Evolutionary conservation across 2,797 vertebrate genomes (phyloP).

Genomic region (Hydrophis major): DNA sequence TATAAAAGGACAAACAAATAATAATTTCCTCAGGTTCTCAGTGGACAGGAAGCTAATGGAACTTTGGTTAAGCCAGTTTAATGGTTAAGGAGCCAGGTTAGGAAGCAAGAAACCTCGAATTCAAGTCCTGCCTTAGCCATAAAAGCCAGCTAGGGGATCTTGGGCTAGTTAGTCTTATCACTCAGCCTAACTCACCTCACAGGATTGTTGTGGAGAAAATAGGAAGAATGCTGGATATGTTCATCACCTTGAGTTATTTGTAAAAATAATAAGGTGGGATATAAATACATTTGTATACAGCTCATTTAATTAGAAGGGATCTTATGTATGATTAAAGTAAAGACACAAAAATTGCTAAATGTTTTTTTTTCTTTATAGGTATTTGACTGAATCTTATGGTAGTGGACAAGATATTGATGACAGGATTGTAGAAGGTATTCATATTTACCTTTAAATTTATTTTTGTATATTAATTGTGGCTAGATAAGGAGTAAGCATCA

Average conservation of each 20-base stretch:
- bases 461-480: neutral
- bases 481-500: neutral
- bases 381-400: constrained; percentile 95
- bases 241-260: neutral
- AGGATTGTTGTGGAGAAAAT: neutral
- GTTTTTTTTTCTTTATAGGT: constrained; percentile 72
- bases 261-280: neutral
- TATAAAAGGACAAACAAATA: neutral
- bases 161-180: neutral
- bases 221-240: neutral
- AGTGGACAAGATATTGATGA: constrained; percentile 98
- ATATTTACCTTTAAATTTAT: constrained; percentile 1
- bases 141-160: neutral
- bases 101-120: neutral
- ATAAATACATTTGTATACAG: neutral
- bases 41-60: neutral
- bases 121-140: neutral
- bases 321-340: neutral
- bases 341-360: neutral
- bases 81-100: neutral
- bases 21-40: neutral
- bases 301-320: no score
- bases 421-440: constrained; percentile 94
- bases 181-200: neutral
- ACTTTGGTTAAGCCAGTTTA: neutral